A percentile compares a stretch with the other conserved stretches of the same genome.
Evolutionary conservation across 2,113 vertebrate species (phyloP).

Genomic region (Zapus hudsonius): DNA sequence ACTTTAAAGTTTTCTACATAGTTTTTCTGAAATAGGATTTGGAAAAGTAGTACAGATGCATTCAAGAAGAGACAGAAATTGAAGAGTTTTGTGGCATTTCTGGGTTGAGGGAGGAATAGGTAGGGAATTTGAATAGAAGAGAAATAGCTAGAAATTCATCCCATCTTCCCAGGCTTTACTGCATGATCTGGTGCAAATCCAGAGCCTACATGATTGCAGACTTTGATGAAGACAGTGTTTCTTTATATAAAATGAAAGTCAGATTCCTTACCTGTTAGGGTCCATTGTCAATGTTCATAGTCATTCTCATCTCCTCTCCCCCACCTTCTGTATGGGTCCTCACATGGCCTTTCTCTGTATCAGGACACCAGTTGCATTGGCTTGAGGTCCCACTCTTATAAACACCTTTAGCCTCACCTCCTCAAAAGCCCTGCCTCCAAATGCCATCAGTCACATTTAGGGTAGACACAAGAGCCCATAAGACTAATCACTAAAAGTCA

Average conservation of each 20-base stretch:
- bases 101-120: background rate
- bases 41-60: background rate
- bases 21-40: slow-evolving; percentile 20
- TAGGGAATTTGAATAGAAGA: background rate
- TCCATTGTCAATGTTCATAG: background rate
- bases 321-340: background rate
- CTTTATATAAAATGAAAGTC: slow-evolving; percentile 14
- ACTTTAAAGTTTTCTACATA: background rate
- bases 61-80: background rate
- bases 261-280: background rate
- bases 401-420: background rate
- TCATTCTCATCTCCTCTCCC: background rate
- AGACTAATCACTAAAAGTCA: background rate
- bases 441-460: background rate
- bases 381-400: background rate
- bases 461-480: background rate
- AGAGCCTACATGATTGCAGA: background rate
- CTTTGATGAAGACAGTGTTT: background rate
- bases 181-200: background rate
- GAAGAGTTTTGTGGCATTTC: background rate
- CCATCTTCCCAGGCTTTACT: background rate
- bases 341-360: background rate
- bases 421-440: background rate
- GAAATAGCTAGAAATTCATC: background rate
- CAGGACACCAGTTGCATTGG: background rate